Evolutionary conservation across 1,140 invertebrate species (phyloP), one percentile per base, ranked within the genome.

Genomic region (Camponotus floridanus): DNA sequence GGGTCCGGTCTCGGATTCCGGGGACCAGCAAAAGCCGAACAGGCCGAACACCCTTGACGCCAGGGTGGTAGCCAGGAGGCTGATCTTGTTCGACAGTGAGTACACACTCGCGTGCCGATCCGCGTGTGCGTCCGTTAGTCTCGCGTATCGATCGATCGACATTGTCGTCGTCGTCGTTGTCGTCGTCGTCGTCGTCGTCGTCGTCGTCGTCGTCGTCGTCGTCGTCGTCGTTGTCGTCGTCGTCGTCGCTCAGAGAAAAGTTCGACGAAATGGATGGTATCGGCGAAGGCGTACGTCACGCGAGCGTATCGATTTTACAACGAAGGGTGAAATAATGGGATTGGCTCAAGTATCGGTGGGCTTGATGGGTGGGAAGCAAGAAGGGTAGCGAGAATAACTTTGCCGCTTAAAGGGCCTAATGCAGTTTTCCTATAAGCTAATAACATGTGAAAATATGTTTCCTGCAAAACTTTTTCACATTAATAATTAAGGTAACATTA

Each of bases 31-130:
- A 78, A 97, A 97, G 93, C 95, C 96, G 48, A 97, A 97, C 95
- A 95, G 97, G 89, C 97, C 97, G 59, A 97, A 96, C 90, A 97
- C 97, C 74, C 95, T 98, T 90, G 96, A 97, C 80, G 96, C 97
- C 18, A 97, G 96, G 87, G 97, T 97, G 93, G 95, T 97, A 79
- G 96, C 97, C 84, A 96, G 97, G 90, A 96, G 97, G 91, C 94
- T 92, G 88, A 91, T 87, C 88, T 87, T 90, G 67, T 88, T 88
- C 86, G 86, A 90, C 88, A 90, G 89, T 90, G 88, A 90, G 89
- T 90, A 90, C 80, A 62, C 31, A 11, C 7, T n/a, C 45, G 73
- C 45, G 42, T 11, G 13, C 48, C 31, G 78, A n/a, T 39, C 1
- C 26, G 26, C 26, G 59, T 15, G 31, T 45, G 64, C 68, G 59